A percentile compares a stretch with the other conserved stretches of the same genome.
These are phyloP conservation scores for Anneissia japonica DNA, from an alignment of 35 echinoderm and acorn worm species.

Conservation along the genomic window DNA sequence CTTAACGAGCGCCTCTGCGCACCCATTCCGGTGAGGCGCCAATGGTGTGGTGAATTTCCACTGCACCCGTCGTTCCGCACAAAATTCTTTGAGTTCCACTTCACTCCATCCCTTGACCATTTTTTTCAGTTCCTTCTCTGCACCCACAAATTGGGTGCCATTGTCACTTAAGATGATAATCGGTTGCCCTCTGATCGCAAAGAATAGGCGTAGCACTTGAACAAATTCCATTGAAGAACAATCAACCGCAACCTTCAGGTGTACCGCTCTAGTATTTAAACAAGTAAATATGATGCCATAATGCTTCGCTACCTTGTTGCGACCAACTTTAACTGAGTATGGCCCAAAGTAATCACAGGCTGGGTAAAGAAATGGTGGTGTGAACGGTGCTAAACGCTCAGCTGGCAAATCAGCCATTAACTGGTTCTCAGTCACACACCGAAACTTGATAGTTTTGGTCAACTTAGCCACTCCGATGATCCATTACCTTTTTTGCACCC, in stretches of 20 bases:
- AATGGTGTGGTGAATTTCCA: conserved; percentile 53
- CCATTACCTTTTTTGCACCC: conserved; percentile 43
- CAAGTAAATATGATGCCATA: conserved; percentile 69
- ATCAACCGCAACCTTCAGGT: conserved; percentile 44
- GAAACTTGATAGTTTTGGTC: conserved; percentile 34
- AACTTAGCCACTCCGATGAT: conserved; percentile 36
- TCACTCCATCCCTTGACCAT: conserved; percentile 56
- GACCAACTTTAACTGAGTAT: conserved; percentile 22
- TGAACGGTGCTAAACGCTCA: conserved; percentile 38
- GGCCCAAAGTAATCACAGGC: conserved; percentile 71
- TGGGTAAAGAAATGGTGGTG: conserved; percentile 41
- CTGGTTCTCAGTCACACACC: conserved; percentile 37
- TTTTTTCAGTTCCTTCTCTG: conserved; percentile 32
- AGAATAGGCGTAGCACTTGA: conserved; percentile 39
- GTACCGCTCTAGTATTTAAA: conserved; percentile 52
- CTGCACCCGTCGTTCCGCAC: conserved; percentile 38
- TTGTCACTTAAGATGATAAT: conserved; percentile 43
- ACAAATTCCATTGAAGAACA: conserved; percentile 67
- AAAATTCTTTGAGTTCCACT: conserved; percentile 46
- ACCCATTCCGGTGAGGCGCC: conserved; percentile 53
- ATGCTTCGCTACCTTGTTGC: conserved; percentile 48
- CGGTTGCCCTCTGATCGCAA: conserved; percentile 58
- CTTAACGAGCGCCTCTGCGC: conserved; percentile 46
- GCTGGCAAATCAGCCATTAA: conserved; percentile 47
- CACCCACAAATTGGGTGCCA: conserved; percentile 55